Base-by-base conservation (phyloP, 2,797 vertebrate genomes). In the Platyrinchus mystaceus region DNA sequence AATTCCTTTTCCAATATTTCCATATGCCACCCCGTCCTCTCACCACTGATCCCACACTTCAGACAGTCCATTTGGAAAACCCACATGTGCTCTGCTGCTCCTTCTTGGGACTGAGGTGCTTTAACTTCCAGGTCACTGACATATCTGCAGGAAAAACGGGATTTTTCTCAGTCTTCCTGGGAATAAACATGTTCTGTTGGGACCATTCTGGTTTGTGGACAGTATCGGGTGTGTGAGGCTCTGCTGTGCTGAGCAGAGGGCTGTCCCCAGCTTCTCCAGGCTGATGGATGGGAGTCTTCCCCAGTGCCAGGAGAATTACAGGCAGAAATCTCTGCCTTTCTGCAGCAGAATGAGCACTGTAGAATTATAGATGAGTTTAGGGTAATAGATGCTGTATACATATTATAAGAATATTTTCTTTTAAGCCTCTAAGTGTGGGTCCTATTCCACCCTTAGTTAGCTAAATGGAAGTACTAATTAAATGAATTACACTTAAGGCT, bases 11-110 rank as follows among this genome's bases (percentile, higher is more conserved):
- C 34, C 34, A 23, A 0, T 71, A 17, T 62, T 78, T 64, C 36
- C 16, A 0, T n/a, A 6, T 10, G 34, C 13, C 30, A 68, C 14
- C 18, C 64, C 14, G 1, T 37, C 5, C 1, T 60, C 90, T 80
- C 36, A 13, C 16, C 0, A 0, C 34, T n/a, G 37, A 21, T n/a
- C 36, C 37, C 36, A 5, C 21, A 0, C 23, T 46, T 70, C 34
- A 43, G 18, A 23, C 43, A 20, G 22, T 30, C n/a, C 8, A 2
- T 36, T 55, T 20, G 34, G 67, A 1, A 1, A 43, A 66, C 17
- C 50, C n/a, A 1, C 4, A 1, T 10, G 15, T 60, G 44, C 15
- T 22, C 7, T 6, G 4, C 41, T 19, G 49, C 69, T 81, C 32
- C 26, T 23, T 32, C 34, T 16, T 53, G 34, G 27, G 24, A 22